phyloP scores from a whole-genome alignment of 2,888 invertebrate genomes.

The Lapara coniferarum region DNA sequence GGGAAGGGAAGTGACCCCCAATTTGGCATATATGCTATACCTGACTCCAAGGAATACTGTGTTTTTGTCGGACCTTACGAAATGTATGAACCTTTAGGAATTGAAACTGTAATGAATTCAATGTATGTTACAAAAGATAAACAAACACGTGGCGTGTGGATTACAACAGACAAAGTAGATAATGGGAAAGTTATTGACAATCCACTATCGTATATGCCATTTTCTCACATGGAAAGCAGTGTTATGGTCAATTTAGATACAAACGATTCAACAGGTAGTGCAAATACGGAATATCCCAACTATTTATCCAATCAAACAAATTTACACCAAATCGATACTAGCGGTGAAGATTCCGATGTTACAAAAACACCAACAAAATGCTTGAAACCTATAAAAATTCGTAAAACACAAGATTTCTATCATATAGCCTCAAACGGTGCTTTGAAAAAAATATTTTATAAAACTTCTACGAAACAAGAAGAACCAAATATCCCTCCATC shows the following conservation, averaged over 20 bases:
- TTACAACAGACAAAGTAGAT: slow-evolving; percentile 67
- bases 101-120: slow-evolving; percentile 65
- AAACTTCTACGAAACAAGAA: not conserved
- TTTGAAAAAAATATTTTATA: slow-evolving; percentile 39
- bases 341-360: slow-evolving; percentile 25
- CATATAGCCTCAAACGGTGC: slow-evolving; percentile 53
- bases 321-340: slow-evolving; percentile 27
- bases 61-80: slow-evolving; percentile 77
- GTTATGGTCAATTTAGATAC: slow-evolving; percentile 43
- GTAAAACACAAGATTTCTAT: slow-evolving; percentile 64
- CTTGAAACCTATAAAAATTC: slow-evolving; percentile 71
- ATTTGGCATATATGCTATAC: slow-evolving; percentile 76
- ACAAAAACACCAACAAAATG: slow-evolving; percentile 41
- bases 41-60: slow-evolving; percentile 58
- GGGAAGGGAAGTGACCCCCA: slow-evolving; percentile 52
- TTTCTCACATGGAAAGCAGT: slow-evolving; percentile 31
- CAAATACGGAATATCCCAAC: not conserved
- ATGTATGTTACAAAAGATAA: slow-evolving; percentile 41
- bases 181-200: slow-evolving; percentile 69
- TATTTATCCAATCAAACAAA: not conserved
- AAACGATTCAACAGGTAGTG: slow-evolving; percentile 21
- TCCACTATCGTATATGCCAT: slow-evolving; percentile 65
- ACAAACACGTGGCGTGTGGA: slow-evolving; percentile 71
- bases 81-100: slow-evolving; percentile 64
- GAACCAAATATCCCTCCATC: not conserved